Conservation (phyloP, 2,888 invertebrate species). For the Eristalinus aeneus region DNA sequence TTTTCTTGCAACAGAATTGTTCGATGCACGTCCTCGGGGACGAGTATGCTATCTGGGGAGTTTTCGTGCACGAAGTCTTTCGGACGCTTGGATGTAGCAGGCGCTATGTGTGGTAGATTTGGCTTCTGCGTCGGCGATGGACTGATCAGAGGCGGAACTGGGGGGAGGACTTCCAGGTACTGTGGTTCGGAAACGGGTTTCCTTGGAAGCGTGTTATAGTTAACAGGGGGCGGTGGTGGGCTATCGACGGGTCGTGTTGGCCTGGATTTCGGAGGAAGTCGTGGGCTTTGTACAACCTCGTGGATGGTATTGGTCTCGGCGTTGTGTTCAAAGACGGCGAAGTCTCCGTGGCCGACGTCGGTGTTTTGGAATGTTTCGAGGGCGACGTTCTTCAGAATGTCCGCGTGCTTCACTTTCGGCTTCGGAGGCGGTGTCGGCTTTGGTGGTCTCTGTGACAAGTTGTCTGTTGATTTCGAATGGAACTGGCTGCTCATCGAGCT, state of each 20-base stretch:
- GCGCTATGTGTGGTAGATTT: conserved; percentile 71
- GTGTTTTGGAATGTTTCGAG: conserved; percentile 78
- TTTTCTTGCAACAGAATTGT: conserved; percentile 79
- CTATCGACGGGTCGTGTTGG: conserved; percentile 77
- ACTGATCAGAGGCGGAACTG: conserved; percentile 71
- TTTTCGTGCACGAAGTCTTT: conserved; percentile 79
- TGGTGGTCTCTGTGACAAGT: conserved; percentile 75
- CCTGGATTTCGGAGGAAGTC: conserved; percentile 64
- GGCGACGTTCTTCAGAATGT: conserved; percentile 78
- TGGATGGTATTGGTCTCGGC: conserved; percentile 79
- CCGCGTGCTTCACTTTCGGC: conserved; percentile 78
- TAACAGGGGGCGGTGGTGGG: conserved; percentile 80
- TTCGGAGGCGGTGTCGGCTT: conserved; percentile 77
- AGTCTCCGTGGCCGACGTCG: conserved; percentile 80
- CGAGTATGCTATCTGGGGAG: conserved; percentile 78
- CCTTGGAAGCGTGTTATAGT: conserved; percentile 77
- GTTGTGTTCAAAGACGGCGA: conserved; percentile 80
- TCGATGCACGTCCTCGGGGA: conserved; percentile 79
- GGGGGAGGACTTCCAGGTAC: conserved; percentile 78
- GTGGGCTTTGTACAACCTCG: conserved; percentile 73
- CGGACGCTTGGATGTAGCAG: conserved; percentile 76
- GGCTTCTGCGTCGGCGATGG: conserved; percentile 60
- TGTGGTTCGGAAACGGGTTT: conserved; percentile 72
- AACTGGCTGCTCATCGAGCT: conserved; percentile 72
- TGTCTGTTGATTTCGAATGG: conserved; percentile 75